These are phyloP conservation scores for Spondyliosoma cantharus DNA, from an alignment of 2,797 vertebrate species.

Conservation along the genomic window DNA sequence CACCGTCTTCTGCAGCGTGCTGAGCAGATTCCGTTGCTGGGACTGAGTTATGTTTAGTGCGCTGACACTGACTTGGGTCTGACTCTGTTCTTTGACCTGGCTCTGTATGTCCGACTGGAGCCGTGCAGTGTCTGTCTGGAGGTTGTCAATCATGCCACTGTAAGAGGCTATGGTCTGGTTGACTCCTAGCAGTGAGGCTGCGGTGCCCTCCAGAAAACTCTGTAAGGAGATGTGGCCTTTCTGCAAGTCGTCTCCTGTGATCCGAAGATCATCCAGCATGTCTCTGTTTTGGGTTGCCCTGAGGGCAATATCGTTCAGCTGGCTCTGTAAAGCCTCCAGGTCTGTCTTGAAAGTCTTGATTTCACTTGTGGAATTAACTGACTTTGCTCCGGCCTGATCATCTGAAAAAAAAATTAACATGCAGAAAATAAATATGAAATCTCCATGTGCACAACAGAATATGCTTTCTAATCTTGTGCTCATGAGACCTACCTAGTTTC, in stretches of 20 bases:
- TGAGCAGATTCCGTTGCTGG: conserved; percentile 91
- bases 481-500: conserved; percentile 89
- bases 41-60: conserved; percentile 93
- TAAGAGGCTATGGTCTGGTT: conserved; percentile 93
- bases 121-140: conserved; percentile 90
- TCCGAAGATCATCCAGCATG: conserved; percentile 89
- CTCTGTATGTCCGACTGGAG: conserved; percentile 92
- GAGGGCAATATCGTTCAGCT: conserved; percentile 89
- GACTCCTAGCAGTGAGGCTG: conserved; percentile 90
- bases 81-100: conserved; percentile 89
- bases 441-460: background rate
- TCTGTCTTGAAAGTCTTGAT: conserved; percentile 92
- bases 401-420: conserved; percentile 76
- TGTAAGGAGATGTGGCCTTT: conserved; percentile 90
- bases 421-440: background rate
- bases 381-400: conserved; percentile 91
- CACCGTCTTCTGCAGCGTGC: conserved; percentile 90
- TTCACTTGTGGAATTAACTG: conserved; percentile 89
- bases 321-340: conserved; percentile 88
- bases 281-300: conserved; percentile 91
- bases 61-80: conserved; percentile 87
- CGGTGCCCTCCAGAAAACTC: conserved; percentile 89
- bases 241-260: conserved; percentile 88
- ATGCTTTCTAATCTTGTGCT: background rate
- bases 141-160: conserved; percentile 87